Base-by-base conservation (phyloP, 2,113 vertebrate species). In the Suricata suricatta region DNA sequence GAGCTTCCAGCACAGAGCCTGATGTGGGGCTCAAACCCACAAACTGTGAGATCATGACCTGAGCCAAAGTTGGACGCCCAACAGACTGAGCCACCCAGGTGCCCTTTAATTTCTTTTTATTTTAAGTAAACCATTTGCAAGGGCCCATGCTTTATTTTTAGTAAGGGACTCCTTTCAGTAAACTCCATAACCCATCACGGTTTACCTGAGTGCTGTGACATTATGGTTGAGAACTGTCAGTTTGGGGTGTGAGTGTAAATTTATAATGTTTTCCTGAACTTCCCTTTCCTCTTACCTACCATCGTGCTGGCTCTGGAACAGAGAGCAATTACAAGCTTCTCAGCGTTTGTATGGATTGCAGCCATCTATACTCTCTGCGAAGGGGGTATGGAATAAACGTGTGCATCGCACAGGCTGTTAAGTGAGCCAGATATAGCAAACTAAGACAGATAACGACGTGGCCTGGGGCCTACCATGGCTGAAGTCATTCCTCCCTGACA, bases 381-480 rank as follows among this genome's bases (percentile, higher is more conserved):
- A 92, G 79, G 63, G 44, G 8, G 10, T 25, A 23, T 57, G 72
- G 77, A 82, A 93, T 86, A 76, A 82, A 95, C 86, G 95, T 38
- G 47, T 87, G 92, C 95, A 87, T 33, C 89, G 97, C 74, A 66
- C 86, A 95, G 97, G 87, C 68, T 79, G 92, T 81, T 92, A 89
- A 89, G 96, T 47, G 85, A 96, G 97, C 96, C 90, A 90, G 93
- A 97, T 96, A 97, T 81, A 98, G 98, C 96, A 85, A 95, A 96
- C 31, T 31, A 71, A 97, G 97, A 95, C 93, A 90, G 97, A 82
- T 95, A 97, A 91, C 54, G 91, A 97, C 5, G 82, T 93, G 96
- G 98, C 98, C 97, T 82, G 57, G 4, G 97, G 98, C 96, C 87
- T 54, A 68, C 91, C 98, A 93, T 92, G 89, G 98, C 94, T 97